Percentiles rank a stretch among this genome's conserved stretches.
phyloP scores from a whole-genome alignment of 1,140 invertebrate species.

The Cepaea nemoralis region DNA sequence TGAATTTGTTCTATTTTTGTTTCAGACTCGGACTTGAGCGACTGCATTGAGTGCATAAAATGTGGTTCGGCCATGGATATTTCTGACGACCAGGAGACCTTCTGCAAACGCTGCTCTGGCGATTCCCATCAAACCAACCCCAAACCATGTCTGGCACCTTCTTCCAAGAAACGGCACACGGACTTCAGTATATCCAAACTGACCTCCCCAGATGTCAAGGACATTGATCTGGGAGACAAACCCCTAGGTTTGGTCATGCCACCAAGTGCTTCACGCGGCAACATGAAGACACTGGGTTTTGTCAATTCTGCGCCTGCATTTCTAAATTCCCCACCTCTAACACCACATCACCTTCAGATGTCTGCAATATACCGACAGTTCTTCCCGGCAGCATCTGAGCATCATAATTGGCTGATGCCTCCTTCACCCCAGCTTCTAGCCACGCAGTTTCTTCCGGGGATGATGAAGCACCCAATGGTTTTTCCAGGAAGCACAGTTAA shows the following conservation, averaged over 20 bases:
- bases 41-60: not conserved
- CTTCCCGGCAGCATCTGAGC: not conserved
- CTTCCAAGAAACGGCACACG: constrained; percentile 1
- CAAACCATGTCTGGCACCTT: not conserved
- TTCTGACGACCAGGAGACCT: not conserved
- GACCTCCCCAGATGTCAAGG: constrained; percentile 21
- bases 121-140: not conserved
- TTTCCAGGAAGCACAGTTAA: not conserved
- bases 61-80: constrained; percentile 8
- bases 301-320: not conserved
- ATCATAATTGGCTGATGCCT: not conserved
- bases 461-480: not conserved
- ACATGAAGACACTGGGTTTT: not conserved
- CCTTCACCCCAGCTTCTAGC: not conserved
- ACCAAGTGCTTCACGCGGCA: not conserved
- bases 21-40: constrained; percentile 33
- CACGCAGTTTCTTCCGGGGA: not conserved
- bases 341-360: not conserved
- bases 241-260: not conserved
- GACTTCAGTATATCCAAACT: constrained; percentile 51
- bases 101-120: not conserved
- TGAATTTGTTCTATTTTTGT: too few species aligned
- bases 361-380: constrained; percentile 16
- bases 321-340: not conserved
- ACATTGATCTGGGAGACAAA: not conserved